Evolutionary conservation across 2,797 vertebrate genomes (phyloP).

Genomic region (Dicrostonyx torquatus): DNA sequence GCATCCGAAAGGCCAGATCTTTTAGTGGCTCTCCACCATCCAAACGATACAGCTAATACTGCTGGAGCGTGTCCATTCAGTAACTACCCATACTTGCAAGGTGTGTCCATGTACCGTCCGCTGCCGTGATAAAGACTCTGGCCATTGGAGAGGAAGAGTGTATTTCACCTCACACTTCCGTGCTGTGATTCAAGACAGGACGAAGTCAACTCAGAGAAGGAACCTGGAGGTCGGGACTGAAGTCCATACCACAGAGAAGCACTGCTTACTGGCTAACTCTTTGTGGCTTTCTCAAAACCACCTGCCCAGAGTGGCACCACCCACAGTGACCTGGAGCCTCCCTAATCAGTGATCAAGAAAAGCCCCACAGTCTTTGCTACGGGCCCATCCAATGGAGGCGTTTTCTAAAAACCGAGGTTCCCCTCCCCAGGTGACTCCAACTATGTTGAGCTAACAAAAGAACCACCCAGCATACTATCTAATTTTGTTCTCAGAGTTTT

Average conservation of each 20-base stretch:
- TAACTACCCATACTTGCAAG: rapidly evolving
- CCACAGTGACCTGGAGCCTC: not conserved
- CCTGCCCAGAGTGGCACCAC: not conserved
- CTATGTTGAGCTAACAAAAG: not conserved
- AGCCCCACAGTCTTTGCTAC: not conserved
- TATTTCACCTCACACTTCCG: not conserved
- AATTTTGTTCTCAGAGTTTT: not conserved
- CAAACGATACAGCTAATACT: not conserved
- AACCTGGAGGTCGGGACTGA: not conserved
- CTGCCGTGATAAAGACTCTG: not conserved
- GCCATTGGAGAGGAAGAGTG: not conserved
- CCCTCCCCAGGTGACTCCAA: not conserved
- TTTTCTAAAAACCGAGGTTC: not conserved
- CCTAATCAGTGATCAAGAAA: not conserved
- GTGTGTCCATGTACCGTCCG: not conserved
- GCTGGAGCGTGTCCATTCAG: not conserved
- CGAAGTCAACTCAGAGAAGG: not conserved
- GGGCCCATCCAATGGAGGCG: not conserved
- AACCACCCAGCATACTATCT: not conserved
- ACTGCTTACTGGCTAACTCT: not conserved
- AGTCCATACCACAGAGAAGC: not conserved
- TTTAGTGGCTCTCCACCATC: not conserved
- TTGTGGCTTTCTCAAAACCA: not conserved
- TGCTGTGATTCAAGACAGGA: not conserved
- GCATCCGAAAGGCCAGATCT: not conserved